phyloP scores from a whole-genome alignment of 1,140 invertebrate species.

The Dermatophagoides farinae region DNA sequence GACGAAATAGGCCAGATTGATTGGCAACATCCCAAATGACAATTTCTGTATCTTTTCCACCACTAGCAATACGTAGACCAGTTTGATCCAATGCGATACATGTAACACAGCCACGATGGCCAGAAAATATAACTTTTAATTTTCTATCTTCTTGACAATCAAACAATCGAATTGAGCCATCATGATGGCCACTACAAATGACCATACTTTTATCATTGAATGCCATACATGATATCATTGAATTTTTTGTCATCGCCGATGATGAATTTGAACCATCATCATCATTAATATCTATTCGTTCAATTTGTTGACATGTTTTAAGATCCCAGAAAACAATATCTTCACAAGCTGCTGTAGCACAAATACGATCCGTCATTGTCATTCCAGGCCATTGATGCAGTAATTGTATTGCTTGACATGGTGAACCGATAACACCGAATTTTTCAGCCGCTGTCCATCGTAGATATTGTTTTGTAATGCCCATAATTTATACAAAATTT shows the following conservation, averaged over 20 bases:
- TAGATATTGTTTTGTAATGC: slow-evolving; percentile 87
- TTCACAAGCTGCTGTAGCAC: slow-evolving; percentile 73
- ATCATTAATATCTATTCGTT: slow-evolving; percentile 49
- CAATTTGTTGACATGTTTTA: slow-evolving; percentile 61
- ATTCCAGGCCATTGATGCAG: slow-evolving; percentile 38
- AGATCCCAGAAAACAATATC: slow-evolving; percentile 86
- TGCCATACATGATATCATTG: slow-evolving; percentile 33
- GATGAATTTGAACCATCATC: slow-evolving; percentile 41
- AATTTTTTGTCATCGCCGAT: too few relatives aligned
- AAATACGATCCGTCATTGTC: slow-evolving; percentile 50
- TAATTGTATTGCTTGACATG: slow-evolving; percentile 51
- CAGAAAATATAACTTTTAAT: slow-evolving; percentile 52
- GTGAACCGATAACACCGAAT: slow-evolving; percentile 65
- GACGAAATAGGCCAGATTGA: slow-evolving; percentile 62
- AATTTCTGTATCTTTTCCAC: slow-evolving; percentile 52
- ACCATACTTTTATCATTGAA: slow-evolving; percentile 26
- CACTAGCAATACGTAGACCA: slow-evolving; percentile 60
- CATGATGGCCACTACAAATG: slow-evolving; percentile 71
- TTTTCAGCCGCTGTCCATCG: slow-evolving; percentile 55
- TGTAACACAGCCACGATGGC: slow-evolving; percentile 69
- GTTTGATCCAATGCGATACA: slow-evolving; percentile 53
- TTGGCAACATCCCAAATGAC: slow-evolving; percentile 85
- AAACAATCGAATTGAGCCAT: slow-evolving; percentile 69
- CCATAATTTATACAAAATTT: slow-evolving; percentile 39
- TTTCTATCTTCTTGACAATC: slow-evolving; percentile 26